Conservation (phyloP, 2,113 vertebrate species). For the Triplophysa dalaica region DNA sequence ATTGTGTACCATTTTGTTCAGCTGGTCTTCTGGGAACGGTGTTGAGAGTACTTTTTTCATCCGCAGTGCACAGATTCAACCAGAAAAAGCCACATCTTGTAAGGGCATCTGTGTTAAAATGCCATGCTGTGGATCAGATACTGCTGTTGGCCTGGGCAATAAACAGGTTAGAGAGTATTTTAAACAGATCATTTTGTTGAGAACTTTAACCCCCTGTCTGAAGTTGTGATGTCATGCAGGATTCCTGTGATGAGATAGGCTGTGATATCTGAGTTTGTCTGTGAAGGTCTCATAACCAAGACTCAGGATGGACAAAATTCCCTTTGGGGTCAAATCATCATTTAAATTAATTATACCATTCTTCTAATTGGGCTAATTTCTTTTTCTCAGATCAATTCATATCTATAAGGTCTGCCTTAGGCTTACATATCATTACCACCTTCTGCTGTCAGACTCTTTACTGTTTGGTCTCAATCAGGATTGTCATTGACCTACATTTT, state of each 20-base stretch:
- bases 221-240: neutral
- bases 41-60: neutral
- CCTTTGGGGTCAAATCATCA: neutral
- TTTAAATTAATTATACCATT: conserved; percentile 16
- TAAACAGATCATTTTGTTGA: neutral
- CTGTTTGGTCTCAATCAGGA: neutral
- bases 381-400: conserved; percentile 17
- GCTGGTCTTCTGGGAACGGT: neutral
- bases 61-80: conserved; percentile 2
- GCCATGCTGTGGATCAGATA: neutral
- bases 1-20: neutral
- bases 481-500: no score
- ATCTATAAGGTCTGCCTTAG: conserved; percentile 19
- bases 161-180: conserved; percentile 4
- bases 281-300: neutral
- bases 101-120: no score
- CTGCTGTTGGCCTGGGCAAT: neutral
- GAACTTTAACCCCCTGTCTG: neutral
- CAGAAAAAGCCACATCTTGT: neutral
- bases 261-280: neutral
- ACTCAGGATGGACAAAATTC: neutral
- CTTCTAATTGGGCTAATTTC: conserved; percentile 39
- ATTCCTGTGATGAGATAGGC: conserved; percentile 1
- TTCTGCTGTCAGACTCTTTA: neutral
- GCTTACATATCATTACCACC: conserved; percentile 1